Conservation (phyloP, 2,797 vertebrate species). For the Manis javanica region DNA sequence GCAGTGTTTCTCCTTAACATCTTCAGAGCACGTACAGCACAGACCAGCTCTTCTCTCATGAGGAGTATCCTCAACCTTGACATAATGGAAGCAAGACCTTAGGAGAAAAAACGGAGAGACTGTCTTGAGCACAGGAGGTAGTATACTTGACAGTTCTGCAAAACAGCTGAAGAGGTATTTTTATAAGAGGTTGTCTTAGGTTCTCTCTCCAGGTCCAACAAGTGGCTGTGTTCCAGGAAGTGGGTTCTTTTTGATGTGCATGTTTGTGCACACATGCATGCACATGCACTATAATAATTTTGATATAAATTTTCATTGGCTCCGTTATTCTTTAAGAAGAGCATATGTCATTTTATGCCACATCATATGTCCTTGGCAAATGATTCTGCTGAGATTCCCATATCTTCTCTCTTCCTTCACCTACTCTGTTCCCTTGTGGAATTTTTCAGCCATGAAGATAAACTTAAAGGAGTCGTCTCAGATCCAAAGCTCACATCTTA, state of each 20-base stretch:
- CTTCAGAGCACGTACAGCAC: not conserved
- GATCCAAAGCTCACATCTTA: not conserved
- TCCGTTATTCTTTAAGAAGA: not conserved
- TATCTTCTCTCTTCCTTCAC: not conserved
- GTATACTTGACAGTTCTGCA: not conserved
- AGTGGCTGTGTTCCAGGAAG: not conserved
- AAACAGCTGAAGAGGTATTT: not conserved
- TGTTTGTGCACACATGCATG: not conserved
- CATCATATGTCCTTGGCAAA: not conserved
- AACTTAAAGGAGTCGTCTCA: not conserved
- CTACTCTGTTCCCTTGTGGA: not conserved
- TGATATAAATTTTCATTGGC: conserved; percentile 4
- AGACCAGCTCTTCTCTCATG: not conserved
- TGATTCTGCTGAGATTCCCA: not conserved
- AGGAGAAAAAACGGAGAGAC: not conserved
- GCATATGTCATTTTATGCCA: not conserved
- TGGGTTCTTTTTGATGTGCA: not conserved
- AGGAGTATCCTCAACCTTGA: not conserved
- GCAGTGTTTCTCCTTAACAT: not conserved
- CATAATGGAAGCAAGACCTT: not conserved
- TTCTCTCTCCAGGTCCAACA: not conserved
- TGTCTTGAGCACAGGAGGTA: not conserved
- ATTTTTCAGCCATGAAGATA: not conserved
- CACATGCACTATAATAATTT: not conserved
- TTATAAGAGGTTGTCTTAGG: not conserved